phyloP scores from a whole-genome alignment of 2,888 invertebrate species.

The Nomada flava region DNA sequence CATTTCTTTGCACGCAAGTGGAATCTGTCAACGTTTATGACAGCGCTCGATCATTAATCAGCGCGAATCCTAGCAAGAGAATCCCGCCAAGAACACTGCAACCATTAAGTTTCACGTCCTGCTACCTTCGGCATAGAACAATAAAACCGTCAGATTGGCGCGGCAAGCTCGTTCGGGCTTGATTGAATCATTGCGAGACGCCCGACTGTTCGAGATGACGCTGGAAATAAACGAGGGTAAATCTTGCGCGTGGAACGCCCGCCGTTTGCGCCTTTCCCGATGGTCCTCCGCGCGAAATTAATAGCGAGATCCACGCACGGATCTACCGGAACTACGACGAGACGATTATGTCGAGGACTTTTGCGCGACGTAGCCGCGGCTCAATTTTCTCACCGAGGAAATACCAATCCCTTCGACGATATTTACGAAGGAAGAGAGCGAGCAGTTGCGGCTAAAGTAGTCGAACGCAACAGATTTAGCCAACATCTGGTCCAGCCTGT shows the following conservation, averaged over 20 bases:
- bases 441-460: conserved; percentile 43
- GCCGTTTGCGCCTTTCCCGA: not conserved
- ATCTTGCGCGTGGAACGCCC: not conserved
- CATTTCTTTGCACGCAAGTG: conserved; percentile 30
- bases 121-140: conserved; percentile 41
- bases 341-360: too few species aligned
- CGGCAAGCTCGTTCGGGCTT: conserved; percentile 41
- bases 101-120: conserved; percentile 50
- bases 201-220: conserved; percentile 33
- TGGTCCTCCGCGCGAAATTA: not conserved
- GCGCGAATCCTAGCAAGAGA: conserved; percentile 37
- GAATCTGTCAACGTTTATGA: conserved; percentile 58
- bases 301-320: not conserved
- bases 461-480: conserved; percentile 77
- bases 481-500: conserved; percentile 78
- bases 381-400: not conserved
- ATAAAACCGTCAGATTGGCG: conserved; percentile 53
- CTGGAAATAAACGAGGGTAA: conserved; percentile 45
- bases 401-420: not conserved
- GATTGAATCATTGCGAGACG: conserved; percentile 54
- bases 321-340: too few species aligned
- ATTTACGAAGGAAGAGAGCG: conserved; percentile 8
- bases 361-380: too few species aligned
- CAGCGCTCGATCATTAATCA: conserved; percentile 51
- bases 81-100: conserved; percentile 49